phyloP scores from a whole-genome alignment of 2,113 vertebrate genomes.

The Sclerurus mexicanus region DNA sequence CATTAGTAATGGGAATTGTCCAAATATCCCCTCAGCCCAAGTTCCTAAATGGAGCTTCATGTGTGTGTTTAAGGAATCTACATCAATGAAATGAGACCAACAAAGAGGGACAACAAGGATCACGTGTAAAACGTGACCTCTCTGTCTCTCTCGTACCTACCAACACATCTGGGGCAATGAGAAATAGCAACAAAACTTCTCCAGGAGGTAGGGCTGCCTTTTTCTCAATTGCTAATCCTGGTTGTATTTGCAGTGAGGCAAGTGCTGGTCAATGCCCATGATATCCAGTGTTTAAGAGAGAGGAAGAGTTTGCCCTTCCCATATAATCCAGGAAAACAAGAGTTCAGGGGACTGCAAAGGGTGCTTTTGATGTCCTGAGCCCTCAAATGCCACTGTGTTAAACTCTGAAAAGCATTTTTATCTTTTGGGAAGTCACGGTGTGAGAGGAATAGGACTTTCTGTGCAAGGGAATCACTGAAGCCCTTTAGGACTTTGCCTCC shows the following conservation, averaged over 20 bases:
- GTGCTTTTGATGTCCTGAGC: neutral
- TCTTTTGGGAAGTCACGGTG: neutral
- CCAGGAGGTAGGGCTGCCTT: neutral
- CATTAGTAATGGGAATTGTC: neutral
- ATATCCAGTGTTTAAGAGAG: neutral
- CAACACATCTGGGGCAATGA: neutral
- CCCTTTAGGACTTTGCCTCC: neutral
- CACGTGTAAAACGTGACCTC: neutral
- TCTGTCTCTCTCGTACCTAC: neutral
- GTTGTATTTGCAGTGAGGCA: neutral
- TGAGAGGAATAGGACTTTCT: neutral
- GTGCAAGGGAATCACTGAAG: neutral
- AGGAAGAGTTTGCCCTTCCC: neutral
- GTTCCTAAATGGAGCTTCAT: neutral
- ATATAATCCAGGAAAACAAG: neutral
- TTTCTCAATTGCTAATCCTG: neutral
- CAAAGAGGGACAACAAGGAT: neutral
- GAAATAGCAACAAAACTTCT: neutral
- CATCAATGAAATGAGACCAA: neutral
- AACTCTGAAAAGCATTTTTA: neutral
- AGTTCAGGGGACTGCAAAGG: neutral
- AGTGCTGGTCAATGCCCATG: neutral
- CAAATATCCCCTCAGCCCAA: neutral
- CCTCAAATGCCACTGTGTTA: accelerated
- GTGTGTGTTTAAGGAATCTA: neutral